These are phyloP conservation scores for Musca domestica DNA, from an alignment of 1,140 invertebrate genomes.

Conservation along the genomic window DNA sequence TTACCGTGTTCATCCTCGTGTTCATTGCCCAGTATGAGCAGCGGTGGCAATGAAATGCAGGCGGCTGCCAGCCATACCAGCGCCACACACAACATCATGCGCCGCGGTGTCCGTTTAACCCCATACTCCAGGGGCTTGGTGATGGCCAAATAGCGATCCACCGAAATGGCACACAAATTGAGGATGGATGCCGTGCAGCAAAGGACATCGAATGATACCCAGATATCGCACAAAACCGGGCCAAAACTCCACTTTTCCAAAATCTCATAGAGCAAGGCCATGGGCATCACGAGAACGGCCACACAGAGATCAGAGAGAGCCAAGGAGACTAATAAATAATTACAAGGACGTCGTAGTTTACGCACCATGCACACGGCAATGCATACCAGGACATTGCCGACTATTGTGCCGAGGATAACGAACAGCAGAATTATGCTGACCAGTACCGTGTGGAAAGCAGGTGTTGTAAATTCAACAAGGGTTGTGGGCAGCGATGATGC, in stretches of 20 bases:
- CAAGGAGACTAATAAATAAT: conserved; percentile 86
- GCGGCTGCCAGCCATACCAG: conserved; percentile 88
- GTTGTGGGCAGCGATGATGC: neutral
- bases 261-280: conserved; percentile 78
- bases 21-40: conserved; percentile 85
- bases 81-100: conserved; percentile 81
- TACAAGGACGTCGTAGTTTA: conserved; percentile 79
- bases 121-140: conserved; percentile 88
- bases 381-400: conserved; percentile 87
- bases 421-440: conserved; percentile 70
- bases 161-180: conserved; percentile 89
- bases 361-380: conserved; percentile 83
- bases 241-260: conserved; percentile 83
- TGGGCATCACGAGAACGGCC: conserved; percentile 80
- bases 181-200: conserved; percentile 86
- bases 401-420: conserved; percentile 76
- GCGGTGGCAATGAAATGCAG: conserved; percentile 83
- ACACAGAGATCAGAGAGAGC: conserved; percentile 86
- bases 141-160: conserved; percentile 86
- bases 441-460: conserved; percentile 62
- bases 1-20: conserved; percentile 61
- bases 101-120: conserved; percentile 77
- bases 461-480: conserved; percentile 46
- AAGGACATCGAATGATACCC: conserved; percentile 80
- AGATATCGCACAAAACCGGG: conserved; percentile 78